Evolutionary conservation across 2,797 vertebrate genomes (phyloP).

Genomic region (Leucoraja ocellata): DNA sequence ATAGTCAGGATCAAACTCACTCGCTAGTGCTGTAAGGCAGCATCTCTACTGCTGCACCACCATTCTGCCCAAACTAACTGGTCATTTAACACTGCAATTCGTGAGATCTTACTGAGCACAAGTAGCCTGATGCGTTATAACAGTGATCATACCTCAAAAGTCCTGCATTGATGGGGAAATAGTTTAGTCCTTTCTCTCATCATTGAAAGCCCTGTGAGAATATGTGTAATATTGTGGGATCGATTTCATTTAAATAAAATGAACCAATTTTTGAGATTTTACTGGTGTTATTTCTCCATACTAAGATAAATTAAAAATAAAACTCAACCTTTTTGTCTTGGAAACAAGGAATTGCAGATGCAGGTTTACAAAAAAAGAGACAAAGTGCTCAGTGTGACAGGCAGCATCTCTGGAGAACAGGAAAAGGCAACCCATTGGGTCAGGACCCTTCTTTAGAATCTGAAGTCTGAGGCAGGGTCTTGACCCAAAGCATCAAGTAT

Average conservation of each 20-base stretch:
- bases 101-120: not conserved
- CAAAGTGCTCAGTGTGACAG: too few relatives aligned
- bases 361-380: too few relatives aligned
- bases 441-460: too few relatives aligned
- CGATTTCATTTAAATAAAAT: not conserved
- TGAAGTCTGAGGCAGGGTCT: too few relatives aligned
- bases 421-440: too few relatives aligned
- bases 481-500: too few relatives aligned
- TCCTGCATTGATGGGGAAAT: not conserved
- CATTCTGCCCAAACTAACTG: not conserved
- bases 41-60: too few relatives aligned
- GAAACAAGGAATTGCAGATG: too few relatives aligned
- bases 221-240: not conserved
- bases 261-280: not conserved
- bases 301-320: not conserved
- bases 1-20: too few relatives aligned
- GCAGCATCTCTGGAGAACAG: too few relatives aligned
- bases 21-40: too few relatives aligned
- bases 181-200: not conserved
- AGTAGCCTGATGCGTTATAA: not conserved
- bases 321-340: not conserved
- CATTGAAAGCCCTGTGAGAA: not conserved
- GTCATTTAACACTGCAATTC: not conserved
- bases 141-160: not conserved
- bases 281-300: not conserved